Base-by-base conservation (phyloP, 2,888 invertebrate species). In the Pterostichus niger region DNA sequence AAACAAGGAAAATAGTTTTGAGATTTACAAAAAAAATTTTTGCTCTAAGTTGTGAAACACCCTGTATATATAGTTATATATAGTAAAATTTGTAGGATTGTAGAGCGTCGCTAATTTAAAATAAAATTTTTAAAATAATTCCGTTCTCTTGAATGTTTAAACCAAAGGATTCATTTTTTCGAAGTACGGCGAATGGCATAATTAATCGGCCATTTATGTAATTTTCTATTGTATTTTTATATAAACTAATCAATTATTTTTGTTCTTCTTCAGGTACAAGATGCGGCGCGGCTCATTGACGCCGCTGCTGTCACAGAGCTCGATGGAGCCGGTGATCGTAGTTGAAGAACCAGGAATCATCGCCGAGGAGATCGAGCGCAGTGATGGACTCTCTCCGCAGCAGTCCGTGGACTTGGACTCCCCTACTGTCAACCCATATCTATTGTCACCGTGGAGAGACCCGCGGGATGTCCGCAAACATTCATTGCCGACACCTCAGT, bases 401-500 rank as follows among this genome's bases (percentile, higher is more conserved):
- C 91, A 92, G 85, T 95, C 94, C 86, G 90, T 95, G 61, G 95
- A 95, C 87, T 94, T 94, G 84, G 96, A 95, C 88, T 95, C 95
- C 0, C 95, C 95, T 0, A 93, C 93, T 2, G 88, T 91, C 84
- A 96, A 96, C 89, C 96, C 96, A 0, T 96, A 95, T 90, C 92
- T 96, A 75, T 90, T 96, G 81, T 96, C 96, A 0, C 96, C 96
- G 4, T 96, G 95, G 94, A 92, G 95, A 24, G 95, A 95, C 86
- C 91, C 93, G 77, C 90, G 94, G 79, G 94, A 94, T 86, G 93
- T 94, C 0, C 92, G 96, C 86, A 96, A 96, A 87, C 95, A 96
- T 87, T 96, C 96, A 31, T 90, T 96, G 86, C 96, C 96, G 1
- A 96, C 96, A 0, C 96, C 96, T 1, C 94, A 95, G 86, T 96